Percentiles rank a stretch among this genome's conserved stretches.
These are phyloP conservation scores for Amphipoea oculea DNA, from an alignment of 2,888 invertebrate genomes.

Conservation along the genomic window DNA sequence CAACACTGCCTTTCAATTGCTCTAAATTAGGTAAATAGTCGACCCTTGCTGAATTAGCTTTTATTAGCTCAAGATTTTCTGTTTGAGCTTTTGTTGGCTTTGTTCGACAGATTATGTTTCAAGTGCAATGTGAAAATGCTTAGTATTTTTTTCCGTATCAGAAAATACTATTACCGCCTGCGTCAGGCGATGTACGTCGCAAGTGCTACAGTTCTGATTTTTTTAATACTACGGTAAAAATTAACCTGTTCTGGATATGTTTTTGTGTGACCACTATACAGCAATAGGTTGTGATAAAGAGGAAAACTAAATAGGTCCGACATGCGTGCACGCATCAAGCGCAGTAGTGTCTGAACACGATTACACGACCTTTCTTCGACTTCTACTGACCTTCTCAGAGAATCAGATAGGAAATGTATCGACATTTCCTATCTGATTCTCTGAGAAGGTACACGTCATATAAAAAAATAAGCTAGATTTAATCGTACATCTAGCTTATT, in stretches of 20 bases:
- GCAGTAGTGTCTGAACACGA: neutral
- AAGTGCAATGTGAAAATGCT: neutral
- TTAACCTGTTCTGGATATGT: neutral
- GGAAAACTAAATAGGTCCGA: neutral
- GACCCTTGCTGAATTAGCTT: constrained; percentile 75
- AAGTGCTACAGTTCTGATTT: neutral
- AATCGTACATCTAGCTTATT: neutral
- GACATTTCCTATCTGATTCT: neutral
- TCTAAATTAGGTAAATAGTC: constrained; percentile 84
- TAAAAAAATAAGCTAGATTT: too few relatives aligned
- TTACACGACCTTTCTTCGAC: neutral
- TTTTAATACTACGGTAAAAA: neutral
- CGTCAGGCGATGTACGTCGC: neutral
- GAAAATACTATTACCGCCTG: neutral
- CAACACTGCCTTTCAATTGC: constrained; percentile 80
- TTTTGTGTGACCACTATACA: neutral
- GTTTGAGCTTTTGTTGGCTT: constrained; percentile 44
- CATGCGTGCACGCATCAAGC: too few relatives aligned
- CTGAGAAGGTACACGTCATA: too few relatives aligned
- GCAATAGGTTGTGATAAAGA: neutral
- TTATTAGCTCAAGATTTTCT: constrained; percentile 75
- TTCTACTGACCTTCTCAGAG: neutral
- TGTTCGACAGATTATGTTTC: constrained; percentile 32
- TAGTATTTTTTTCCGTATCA: neutral
- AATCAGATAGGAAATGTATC: neutral